These are phyloP conservation scores for Drosophila orosa DNA, from an alignment of 1,140 invertebrate genomes.

Conservation along the genomic window DNA sequence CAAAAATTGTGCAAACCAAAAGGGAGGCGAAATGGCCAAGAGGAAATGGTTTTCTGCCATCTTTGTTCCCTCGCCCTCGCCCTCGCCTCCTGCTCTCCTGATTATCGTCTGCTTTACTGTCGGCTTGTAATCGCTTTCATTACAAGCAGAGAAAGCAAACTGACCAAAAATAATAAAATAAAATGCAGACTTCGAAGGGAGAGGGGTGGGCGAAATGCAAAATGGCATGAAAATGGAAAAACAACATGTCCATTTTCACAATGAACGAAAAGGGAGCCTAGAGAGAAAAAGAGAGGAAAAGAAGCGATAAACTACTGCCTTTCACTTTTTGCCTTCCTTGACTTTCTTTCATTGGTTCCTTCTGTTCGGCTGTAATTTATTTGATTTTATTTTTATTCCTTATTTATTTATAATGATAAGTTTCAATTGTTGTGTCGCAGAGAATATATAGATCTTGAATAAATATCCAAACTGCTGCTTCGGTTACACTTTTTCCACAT, in stretches of 20 bases:
- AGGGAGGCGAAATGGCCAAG: slow-evolving; percentile 11
- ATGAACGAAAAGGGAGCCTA: background rate
- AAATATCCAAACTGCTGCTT: slow-evolving; percentile 21
- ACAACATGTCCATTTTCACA: slow-evolving; percentile 55
- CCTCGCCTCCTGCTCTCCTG: slow-evolving; percentile 4
- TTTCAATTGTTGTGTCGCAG: slow-evolving; percentile 21
- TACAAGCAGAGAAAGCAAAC: slow-evolving; percentile 41
- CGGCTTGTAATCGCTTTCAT: slow-evolving; percentile 58
- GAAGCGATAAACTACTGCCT: slow-evolving; percentile 31
- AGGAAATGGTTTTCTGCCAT: slow-evolving; percentile 40
- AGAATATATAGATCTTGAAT: slow-evolving; percentile 10
- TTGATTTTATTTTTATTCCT: slow-evolving; percentile 25
- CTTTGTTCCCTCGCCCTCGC: background rate
- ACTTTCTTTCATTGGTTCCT: background rate
- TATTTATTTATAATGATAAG: slow-evolving; percentile 33
- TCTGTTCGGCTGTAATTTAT: slow-evolving; percentile 9
- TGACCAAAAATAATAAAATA: slow-evolving; percentile 51
- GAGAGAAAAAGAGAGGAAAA: background rate
- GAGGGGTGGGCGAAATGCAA: slow-evolving; percentile 6
- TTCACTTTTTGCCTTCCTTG: slow-evolving; percentile 33
- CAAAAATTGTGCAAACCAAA: slow-evolving; percentile 25
- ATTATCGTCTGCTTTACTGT: slow-evolving; percentile 51
- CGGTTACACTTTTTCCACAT: slow-evolving; percentile 1
- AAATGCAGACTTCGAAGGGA: slow-evolving; percentile 16
- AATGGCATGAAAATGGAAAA: slow-evolving; percentile 50